Evolutionary conservation across 2,113 vertebrate genomes (phyloP).

Genomic region (Salvator merianae): DNA sequence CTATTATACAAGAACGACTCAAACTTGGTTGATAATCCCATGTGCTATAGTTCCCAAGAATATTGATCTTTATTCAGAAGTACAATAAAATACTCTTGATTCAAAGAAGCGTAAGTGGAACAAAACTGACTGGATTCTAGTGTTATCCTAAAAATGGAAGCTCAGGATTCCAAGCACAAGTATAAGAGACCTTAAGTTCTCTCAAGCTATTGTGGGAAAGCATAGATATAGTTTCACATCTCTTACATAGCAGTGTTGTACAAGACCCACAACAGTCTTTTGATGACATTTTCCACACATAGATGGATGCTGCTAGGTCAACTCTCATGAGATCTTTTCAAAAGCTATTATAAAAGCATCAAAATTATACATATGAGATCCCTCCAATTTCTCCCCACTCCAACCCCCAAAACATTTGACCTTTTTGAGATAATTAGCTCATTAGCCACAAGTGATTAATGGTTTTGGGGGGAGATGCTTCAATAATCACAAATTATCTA

Average conservation of each 20-base stretch:
- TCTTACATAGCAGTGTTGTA: not conserved
- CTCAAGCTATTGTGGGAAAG: not conserved
- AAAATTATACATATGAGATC: too few species aligned
- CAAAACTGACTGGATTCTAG: not conserved
- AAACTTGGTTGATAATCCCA: not conserved
- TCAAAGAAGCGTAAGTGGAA: not conserved
- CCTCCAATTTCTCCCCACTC: too few species aligned
- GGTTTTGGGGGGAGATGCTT: not conserved
- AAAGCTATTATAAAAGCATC: not conserved
- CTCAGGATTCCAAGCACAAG: not conserved
- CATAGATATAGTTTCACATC: not conserved
- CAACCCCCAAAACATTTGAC: too few species aligned
- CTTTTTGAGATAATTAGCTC: not conserved
- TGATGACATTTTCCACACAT: not conserved
- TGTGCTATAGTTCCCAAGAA: not conserved
- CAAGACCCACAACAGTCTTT: not conserved
- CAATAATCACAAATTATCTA: not conserved
- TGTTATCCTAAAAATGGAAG: not conserved
- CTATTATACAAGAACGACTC: not conserved
- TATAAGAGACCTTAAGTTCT: not conserved
- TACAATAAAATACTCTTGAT: not conserved
- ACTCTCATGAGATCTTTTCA: not conserved
- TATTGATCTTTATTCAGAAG: not conserved
- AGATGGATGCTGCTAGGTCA: not conserved
- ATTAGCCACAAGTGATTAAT: not conserved